Evolutionary conservation across 1,140 invertebrate species (phyloP).

Genomic region (Leptinotarsa undecemlineata): DNA sequence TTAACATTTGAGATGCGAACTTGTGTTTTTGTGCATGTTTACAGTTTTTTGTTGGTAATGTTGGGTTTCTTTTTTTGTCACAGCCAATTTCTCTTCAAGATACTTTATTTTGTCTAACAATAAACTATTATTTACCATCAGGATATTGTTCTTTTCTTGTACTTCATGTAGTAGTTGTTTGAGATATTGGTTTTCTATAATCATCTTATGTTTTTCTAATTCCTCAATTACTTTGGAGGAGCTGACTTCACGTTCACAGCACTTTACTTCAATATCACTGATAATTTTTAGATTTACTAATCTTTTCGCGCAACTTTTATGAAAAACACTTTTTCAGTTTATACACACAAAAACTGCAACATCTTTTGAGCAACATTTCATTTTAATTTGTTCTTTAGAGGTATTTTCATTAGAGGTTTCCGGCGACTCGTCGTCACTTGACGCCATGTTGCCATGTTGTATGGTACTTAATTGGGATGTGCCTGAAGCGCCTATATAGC

Average conservation of each 20-base stretch:
- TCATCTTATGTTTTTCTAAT: background rate
- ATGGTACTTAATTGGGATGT: no score
- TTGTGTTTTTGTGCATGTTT: no score
- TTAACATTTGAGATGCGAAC: background rate
- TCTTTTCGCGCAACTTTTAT: slow-evolving; percentile 10
- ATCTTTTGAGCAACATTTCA: slow-evolving; percentile 2
- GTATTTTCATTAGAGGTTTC: background rate
- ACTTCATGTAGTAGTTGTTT: background rate
- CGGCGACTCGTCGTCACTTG: background rate
- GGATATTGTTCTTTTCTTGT: background rate
- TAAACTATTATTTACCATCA: background rate
- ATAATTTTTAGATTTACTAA: slow-evolving; percentile 4
- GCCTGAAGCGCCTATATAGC: no score
- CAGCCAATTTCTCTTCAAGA: background rate
- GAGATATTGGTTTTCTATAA: background rate
- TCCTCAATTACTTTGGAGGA: no score
- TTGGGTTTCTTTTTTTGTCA: background rate
- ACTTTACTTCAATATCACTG: background rate
- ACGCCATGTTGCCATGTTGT: background rate
- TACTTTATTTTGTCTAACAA: background rate
- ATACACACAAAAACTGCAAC: slow-evolving; percentile 8
- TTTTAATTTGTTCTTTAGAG: background rate
- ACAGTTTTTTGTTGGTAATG: no score
- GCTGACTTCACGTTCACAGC: background rate
- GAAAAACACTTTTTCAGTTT: slow-evolving; percentile 11